phyloP scores from a whole-genome alignment of 2,113 vertebrate genomes.

The Shinisaurus crocodilurus region DNA sequence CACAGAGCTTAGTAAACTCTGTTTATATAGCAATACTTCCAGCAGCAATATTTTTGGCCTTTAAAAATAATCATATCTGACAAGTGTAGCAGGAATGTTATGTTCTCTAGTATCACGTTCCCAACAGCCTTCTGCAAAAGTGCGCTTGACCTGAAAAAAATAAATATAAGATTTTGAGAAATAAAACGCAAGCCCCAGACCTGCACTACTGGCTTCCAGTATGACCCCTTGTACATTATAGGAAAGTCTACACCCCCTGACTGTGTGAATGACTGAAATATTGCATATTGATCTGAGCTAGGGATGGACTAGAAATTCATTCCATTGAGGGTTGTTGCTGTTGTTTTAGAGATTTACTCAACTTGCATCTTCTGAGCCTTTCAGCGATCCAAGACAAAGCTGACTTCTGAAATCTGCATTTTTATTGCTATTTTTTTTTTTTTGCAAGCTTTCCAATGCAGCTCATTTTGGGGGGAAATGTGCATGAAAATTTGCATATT shows the following conservation, averaged over 20 bases:
- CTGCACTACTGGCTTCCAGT: neutral
- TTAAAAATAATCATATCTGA: conserved; percentile 37
- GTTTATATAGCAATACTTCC: neutral
- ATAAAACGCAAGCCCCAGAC: neutral
- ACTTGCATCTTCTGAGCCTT: too few relatives aligned
- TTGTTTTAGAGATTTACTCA: too few relatives aligned
- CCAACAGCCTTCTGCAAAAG: conserved; percentile 24
- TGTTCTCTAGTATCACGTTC: conserved; percentile 18
- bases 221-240: neutral
- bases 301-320: too few relatives aligned
- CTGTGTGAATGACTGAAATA: neutral
- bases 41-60: neutral
- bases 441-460: too few relatives aligned
- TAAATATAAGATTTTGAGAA: conserved; percentile 14
- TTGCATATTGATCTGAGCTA: neutral
- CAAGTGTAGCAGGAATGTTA: conserved; percentile 21
- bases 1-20: neutral
- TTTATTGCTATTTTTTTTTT: too few relatives aligned
- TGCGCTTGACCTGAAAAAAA: conserved; percentile 8
- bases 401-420: too few relatives aligned
- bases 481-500: too few relatives aligned
- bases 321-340: too few relatives aligned
- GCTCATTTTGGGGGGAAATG: too few relatives aligned
- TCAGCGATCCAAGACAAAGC: too few relatives aligned
- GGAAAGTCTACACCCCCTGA: neutral